These are phyloP conservation scores for Columba guinea DNA, from an alignment of 2,797 vertebrate genomes.

Conservation along the genomic window DNA sequence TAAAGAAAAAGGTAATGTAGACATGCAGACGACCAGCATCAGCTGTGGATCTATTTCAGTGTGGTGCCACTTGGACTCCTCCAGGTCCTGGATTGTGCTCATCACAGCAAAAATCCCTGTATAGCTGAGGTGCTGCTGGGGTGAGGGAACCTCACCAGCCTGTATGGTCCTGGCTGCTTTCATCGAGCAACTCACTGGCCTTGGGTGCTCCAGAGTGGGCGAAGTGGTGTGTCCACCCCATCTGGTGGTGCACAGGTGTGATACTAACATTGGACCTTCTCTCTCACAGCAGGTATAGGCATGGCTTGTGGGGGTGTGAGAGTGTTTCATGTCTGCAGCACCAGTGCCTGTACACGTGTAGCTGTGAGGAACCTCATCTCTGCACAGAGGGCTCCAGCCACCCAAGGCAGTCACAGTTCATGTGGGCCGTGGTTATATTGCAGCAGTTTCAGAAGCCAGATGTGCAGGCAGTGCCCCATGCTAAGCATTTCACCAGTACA, in stretches of 20 bases:
- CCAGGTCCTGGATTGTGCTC: background rate
- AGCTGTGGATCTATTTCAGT: background rate
- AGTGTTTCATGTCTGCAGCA: background rate
- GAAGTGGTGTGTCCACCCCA: background rate
- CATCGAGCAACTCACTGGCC: background rate
- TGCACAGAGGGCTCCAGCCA: background rate
- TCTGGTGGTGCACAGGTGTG: background rate
- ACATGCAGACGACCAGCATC: background rate
- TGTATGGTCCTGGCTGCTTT: background rate
- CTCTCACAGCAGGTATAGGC: background rate
- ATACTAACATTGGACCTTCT: background rate
- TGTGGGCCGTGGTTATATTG: rapidly evolving
- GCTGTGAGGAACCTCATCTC: background rate
- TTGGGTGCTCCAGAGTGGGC: background rate
- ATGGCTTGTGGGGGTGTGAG: background rate
- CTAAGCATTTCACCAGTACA: background rate
- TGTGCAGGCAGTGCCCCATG: background rate
- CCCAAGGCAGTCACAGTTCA: background rate
- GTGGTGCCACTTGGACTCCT: background rate
- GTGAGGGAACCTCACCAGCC: background rate
- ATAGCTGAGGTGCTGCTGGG: background rate
- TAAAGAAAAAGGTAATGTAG: background rate
- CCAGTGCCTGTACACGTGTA: rapidly evolving
- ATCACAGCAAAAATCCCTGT: background rate
- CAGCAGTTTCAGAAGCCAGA: background rate